Evolutionary conservation across 1,140 invertebrate species (phyloP).

Genomic region (Halotydeus destructor): DNA sequence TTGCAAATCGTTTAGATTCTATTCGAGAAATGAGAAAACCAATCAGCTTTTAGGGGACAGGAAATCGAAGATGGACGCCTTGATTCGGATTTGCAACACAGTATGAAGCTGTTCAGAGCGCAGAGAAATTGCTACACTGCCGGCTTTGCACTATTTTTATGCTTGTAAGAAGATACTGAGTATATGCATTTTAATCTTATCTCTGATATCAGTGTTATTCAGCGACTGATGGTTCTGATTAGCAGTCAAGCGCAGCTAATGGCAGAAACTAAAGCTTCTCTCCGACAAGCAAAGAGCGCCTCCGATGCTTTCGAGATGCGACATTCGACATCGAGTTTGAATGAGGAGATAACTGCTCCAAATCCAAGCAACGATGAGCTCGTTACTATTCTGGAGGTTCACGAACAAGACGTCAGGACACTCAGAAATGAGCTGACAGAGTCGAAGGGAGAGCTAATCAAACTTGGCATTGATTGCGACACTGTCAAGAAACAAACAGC

Average conservation of each 20-base stretch:
- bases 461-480: constrained; percentile 39
- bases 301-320: constrained; percentile 40
- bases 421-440: constrained; percentile 41
- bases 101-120: constrained; percentile 83
- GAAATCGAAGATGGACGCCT: constrained; percentile 37
- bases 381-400: no score
- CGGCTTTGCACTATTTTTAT: constrained; percentile 76
- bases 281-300: constrained; percentile 75
- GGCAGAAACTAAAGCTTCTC: constrained; percentile 63
- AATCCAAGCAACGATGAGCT: constrained; percentile 11
- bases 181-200: no score
- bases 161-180: constrained; percentile 26
- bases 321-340: no score
- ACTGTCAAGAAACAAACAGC: constrained; percentile 66
- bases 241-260: constrained; percentile 54
- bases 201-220: constrained; percentile 40
- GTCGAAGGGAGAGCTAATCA: constrained; percentile 37
- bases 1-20: constrained; percentile 44
- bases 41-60: constrained; percentile 33
- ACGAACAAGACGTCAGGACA: constrained; percentile 33
- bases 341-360: constrained; percentile 18
- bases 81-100: constrained; percentile 71
- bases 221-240: constrained; percentile 58
- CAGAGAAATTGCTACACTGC: constrained; percentile 98
- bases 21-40: constrained; percentile 89